These are phyloP conservation scores for Arothron firmamentum DNA, from an alignment of 2,113 vertebrate genomes.

Conservation along the genomic window DNA sequence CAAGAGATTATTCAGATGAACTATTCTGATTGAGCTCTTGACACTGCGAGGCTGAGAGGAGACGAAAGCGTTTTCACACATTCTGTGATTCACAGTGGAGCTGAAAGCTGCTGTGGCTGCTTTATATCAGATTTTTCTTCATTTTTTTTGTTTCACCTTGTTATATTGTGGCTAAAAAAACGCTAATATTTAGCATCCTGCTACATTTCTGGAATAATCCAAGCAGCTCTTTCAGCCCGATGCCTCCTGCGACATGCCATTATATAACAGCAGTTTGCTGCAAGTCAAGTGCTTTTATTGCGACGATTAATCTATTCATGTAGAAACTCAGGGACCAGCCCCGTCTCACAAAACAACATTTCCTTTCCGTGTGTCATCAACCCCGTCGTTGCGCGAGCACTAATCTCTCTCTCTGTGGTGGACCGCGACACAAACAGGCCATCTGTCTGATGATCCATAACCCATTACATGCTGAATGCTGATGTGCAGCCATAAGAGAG, in stretches of 20 bases:
- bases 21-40: not conserved
- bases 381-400: not conserved
- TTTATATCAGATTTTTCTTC: no score
- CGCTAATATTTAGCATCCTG: no score
- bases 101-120: no score
- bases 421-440: constrained; percentile 13
- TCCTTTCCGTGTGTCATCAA: not conserved
- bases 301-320: not conserved
- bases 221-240: not conserved
- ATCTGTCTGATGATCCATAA: constrained; percentile 45
- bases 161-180: no score
- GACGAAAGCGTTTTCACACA: no score
- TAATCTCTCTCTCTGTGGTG: constrained; percentile 8
- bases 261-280: not conserved
- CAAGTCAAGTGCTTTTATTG: constrained; percentile 2
- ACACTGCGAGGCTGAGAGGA: not conserved
- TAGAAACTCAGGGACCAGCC: not conserved
- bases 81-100: no score
- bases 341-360: not conserved
- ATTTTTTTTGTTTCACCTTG: not conserved
- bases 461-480: constrained; percentile 28
- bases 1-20: no score
- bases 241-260: not conserved
- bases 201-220: not conserved
- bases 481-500: constrained; percentile 33